Conservation (phyloP, 2,888 invertebrate species). For the Aleiodes testaceus region DNA sequence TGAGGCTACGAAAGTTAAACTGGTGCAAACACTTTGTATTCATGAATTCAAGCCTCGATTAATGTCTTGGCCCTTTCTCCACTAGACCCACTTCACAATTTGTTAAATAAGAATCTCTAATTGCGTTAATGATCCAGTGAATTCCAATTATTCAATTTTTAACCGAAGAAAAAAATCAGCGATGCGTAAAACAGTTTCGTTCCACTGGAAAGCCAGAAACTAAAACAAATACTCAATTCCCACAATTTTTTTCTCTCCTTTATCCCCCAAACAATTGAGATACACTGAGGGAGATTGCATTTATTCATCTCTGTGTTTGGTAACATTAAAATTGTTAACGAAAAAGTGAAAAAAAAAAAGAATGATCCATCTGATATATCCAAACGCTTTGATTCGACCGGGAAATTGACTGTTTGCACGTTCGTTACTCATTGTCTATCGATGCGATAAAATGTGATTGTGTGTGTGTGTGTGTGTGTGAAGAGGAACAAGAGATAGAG, state of each 20-base stretch:
- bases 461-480: background rate
- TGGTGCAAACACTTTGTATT: slow-evolving; percentile 60
- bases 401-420: slow-evolving; percentile 30
- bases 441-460: slow-evolving; percentile 20
- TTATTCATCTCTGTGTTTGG: slow-evolving; percentile 20
- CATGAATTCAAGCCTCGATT: slow-evolving; percentile 59
- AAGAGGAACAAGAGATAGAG: slow-evolving; percentile 1
- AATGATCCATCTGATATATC: slow-evolving; percentile 19
- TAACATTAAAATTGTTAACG: slow-evolving; percentile 39
- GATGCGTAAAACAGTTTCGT: too few relatives aligned
- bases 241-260: too few relatives aligned
- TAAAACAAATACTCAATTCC: too few relatives aligned
- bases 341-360: slow-evolving; percentile 24
- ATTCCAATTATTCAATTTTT: too few relatives aligned
- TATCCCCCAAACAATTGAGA: too few relatives aligned
- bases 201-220: too few relatives aligned
- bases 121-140: slow-evolving; percentile 1
- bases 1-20: slow-evolving; percentile 49
- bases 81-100: background rate
- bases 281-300: slow-evolving; percentile 16
- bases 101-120: slow-evolving; percentile 9
- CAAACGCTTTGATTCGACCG: slow-evolving; percentile 26
- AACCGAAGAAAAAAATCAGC: too few relatives aligned
- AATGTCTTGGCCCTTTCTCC: slow-evolving; percentile 33
- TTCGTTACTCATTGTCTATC: slow-evolving; percentile 30